phyloP scores from a whole-genome alignment of 2,113 vertebrate genomes.

The Ictalurus punctatus region DNA sequence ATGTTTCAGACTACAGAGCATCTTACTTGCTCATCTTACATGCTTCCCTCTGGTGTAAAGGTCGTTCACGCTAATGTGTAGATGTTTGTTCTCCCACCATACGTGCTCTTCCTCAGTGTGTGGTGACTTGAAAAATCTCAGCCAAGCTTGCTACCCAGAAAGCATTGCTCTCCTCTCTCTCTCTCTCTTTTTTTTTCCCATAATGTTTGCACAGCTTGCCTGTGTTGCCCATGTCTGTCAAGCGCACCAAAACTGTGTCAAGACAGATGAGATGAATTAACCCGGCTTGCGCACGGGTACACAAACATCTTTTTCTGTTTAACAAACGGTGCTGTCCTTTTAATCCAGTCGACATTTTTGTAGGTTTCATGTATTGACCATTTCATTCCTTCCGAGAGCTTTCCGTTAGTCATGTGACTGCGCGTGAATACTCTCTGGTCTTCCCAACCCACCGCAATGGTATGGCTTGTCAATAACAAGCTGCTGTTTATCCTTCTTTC shows the following conservation, averaged over 20 bases:
- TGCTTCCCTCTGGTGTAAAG: too few species aligned
- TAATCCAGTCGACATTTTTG: conserved; percentile 40
- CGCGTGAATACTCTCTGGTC: conserved; percentile 33
- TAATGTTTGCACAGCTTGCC: conserved; percentile 78
- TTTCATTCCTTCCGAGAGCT: conserved; percentile 43
- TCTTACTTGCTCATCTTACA: conserved; percentile 53
- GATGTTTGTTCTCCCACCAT: conserved; percentile 51
- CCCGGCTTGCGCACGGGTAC: conserved; percentile 53
- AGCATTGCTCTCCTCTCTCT: conserved; percentile 40
- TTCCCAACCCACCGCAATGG: conserved; percentile 2
- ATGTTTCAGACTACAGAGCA: conserved; percentile 65
- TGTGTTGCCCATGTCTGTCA: conserved; percentile 74
- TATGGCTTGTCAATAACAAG: conserved; percentile 50
- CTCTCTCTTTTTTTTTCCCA: conserved; percentile 42
- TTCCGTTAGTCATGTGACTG: conserved; percentile 43
- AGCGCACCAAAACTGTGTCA: conserved; percentile 66
- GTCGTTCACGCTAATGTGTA: conserved; percentile 52
- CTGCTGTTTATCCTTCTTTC: conserved; percentile 44
- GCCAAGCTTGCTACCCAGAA: conserved; percentile 63
- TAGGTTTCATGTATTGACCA: conserved; percentile 12
- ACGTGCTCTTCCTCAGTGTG: conserved; percentile 46
- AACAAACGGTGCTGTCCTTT: conserved; percentile 37
- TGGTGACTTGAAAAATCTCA: conserved; percentile 67
- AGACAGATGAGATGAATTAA: conserved; percentile 72
- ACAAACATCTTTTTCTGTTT: conserved; percentile 59